A percentile compares a stretch with the other conserved stretches of the same genome.
Evolutionary conservation across 2,888 invertebrate species (phyloP).

Genomic region (Bugulina stolonifera): DNA sequence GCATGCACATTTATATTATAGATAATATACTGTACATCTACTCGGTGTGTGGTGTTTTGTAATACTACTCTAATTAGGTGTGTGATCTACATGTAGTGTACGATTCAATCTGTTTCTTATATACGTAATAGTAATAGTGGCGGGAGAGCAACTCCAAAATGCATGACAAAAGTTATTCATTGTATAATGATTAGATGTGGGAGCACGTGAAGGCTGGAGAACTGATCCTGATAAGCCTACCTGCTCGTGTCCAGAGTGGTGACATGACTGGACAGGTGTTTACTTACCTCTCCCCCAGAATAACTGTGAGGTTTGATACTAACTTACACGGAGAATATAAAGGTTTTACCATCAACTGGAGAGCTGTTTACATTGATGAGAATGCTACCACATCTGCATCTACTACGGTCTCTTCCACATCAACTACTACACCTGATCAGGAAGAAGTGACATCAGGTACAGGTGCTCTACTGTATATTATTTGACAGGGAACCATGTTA

Average conservation of each 20-base stretch:
- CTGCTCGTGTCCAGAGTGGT: background rate
- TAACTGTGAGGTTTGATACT: conserved; percentile 1
- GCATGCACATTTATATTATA: no score
- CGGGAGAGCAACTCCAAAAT: no score
- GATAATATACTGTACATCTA: no score
- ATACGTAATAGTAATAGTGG: no score
- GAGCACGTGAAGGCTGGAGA: background rate
- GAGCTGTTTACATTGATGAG: background rate
- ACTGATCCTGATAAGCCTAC: background rate
- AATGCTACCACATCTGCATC: background rate
- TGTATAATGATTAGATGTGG: no score
- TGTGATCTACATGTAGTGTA: no score
- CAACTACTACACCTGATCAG: background rate
- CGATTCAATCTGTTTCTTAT: no score
- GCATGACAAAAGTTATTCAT: no score
- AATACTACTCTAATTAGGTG: no score
- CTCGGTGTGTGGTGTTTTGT: no score
- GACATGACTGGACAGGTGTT: conserved; percentile 3
- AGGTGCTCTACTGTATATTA: no score
- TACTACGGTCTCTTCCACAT: background rate
- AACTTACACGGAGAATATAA: background rate
- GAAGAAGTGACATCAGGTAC: background rate
- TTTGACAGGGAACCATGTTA: no score
- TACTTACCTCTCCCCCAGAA: background rate
- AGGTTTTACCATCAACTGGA: conserved; percentile 11